Conservation (phyloP, 2,888 invertebrate genomes). For the Falcaria lacertinaria region DNA sequence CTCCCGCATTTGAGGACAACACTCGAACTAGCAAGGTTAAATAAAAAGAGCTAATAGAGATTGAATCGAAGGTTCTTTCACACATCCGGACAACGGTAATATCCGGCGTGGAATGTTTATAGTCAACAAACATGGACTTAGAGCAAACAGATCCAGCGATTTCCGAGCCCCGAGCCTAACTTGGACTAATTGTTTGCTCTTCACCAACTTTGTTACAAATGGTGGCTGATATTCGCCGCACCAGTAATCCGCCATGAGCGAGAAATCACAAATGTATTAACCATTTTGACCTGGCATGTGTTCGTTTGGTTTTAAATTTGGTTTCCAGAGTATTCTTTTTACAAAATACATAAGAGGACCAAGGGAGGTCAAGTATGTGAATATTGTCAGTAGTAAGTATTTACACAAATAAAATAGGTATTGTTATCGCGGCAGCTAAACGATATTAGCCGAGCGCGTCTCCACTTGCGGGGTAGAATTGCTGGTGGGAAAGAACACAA, state of each 20-base stretch:
- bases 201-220: constrained; percentile 50
- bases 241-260: constrained; percentile 23
- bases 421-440: too few species aligned
- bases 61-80: constrained; percentile 46
- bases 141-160: constrained; percentile 49
- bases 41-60: constrained; percentile 34
- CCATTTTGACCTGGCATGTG: not conserved
- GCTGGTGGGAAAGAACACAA: too few species aligned
- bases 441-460: too few species aligned
- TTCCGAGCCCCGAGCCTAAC: constrained; percentile 46
- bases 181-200: constrained; percentile 57
- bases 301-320: too few species aligned
- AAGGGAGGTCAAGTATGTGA: too few species aligned
- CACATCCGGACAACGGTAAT: constrained; percentile 67
- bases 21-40: constrained; percentile 13
- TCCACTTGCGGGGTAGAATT: too few species aligned
- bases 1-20: constrained; percentile 15
- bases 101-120: constrained; percentile 67
- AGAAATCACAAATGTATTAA: constrained; percentile 19
- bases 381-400: too few species aligned
- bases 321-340: too few species aligned
- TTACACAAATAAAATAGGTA: too few species aligned
- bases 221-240: constrained; percentile 35
- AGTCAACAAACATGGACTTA: constrained; percentile 59
- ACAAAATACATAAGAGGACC: too few species aligned